Conservation (phyloP, 1,140 invertebrate genomes). For the Papilio helenus region DNA sequence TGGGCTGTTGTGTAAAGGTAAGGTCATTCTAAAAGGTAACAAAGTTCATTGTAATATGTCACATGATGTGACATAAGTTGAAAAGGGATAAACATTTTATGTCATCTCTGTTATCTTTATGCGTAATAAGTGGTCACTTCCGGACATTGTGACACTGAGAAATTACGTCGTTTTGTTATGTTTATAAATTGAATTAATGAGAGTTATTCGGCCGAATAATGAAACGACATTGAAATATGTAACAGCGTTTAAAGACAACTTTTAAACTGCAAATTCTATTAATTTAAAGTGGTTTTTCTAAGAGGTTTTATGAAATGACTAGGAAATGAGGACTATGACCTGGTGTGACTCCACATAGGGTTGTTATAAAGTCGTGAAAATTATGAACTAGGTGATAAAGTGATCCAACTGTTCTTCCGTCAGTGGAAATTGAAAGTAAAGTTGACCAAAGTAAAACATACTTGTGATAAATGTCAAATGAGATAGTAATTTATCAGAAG, state of each 20-base stretch:
- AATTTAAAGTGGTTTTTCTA: no score
- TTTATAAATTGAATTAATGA: background rate
- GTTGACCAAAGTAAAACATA: background rate
- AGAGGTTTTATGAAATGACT: no score
- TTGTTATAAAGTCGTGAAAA: no score
- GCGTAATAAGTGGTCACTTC: background rate
- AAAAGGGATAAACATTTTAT: slow-evolving; percentile 7
- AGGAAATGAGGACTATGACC: no score
- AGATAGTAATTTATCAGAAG: slow-evolving; percentile 24
- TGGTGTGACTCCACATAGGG: no score
- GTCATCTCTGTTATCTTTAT: background rate
- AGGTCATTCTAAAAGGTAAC: background rate
- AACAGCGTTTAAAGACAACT: no score
- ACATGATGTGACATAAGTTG: background rate
- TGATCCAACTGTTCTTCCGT: background rate
- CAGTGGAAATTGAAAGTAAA: background rate
- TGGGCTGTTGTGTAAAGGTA: background rate
- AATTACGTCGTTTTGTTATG: background rate
- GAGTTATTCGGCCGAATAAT: no score
- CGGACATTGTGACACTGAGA: background rate
- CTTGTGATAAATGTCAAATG: slow-evolving; percentile 16
- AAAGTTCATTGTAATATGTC: background rate
- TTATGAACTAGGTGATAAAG: no score
- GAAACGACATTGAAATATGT: no score
- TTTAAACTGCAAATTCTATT: no score